These are phyloP conservation scores for Tromatobia lineatoria DNA, from an alignment of 2,888 invertebrate species.

Conservation along the genomic window DNA sequence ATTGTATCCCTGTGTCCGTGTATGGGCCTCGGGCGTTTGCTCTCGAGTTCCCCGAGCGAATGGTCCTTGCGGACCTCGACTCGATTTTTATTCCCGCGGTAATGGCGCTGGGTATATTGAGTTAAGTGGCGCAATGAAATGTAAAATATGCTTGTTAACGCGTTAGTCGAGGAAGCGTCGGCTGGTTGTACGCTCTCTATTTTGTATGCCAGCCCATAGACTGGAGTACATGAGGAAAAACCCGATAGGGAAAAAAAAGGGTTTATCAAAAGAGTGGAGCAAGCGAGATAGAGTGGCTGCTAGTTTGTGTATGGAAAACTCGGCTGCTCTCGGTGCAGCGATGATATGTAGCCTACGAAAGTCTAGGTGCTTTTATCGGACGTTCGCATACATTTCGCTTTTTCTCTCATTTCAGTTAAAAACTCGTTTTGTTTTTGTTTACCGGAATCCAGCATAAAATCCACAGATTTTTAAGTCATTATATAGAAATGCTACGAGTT, in stretches of 20 bases:
- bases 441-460: too few relatives aligned
- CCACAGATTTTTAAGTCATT: too few relatives aligned
- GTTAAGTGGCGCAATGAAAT: conserved; percentile 83
- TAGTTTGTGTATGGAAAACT: conserved; percentile 49
- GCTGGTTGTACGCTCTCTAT: conserved; percentile 21
- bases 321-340: conserved; percentile 36
- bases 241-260: conserved; percentile 47
- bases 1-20: conserved; percentile 45
- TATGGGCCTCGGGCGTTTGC: conserved; percentile 13
- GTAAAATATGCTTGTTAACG: conserved; percentile 84
- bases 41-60: conserved; percentile 41
- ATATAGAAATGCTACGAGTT: too few relatives aligned
- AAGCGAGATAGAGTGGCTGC: conserved; percentile 34
- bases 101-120: conserved; percentile 75
- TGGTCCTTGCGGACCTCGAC: conserved; percentile 56
- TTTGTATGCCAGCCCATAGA: background rate
- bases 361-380: conserved; percentile 65
- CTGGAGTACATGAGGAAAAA: conserved; percentile 35
- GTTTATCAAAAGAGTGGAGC: conserved; percentile 33
- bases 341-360: conserved; percentile 63
- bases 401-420: conserved; percentile 47
- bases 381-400: conserved; percentile 61
- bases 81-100: conserved; percentile 77
- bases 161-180: conserved; percentile 58
- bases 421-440: background rate